These are phyloP conservation scores for Temnothorax ravouxi DNA, from an alignment of 2,888 invertebrate species.

Conservation along the genomic window DNA sequence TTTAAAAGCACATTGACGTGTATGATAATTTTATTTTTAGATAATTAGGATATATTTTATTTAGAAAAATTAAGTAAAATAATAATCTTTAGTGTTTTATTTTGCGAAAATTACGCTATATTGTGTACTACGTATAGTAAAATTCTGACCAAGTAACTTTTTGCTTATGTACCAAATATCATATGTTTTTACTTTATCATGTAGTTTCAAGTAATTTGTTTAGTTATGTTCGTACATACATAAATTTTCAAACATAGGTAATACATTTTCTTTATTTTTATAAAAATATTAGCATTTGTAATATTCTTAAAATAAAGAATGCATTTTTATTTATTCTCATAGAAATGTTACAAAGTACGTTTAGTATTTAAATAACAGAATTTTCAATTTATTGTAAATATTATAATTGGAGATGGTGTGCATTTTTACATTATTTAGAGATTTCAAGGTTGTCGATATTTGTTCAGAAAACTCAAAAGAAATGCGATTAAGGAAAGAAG, in stretches of 20 bases:
- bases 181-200: not conserved
- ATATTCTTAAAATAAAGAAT: not conserved
- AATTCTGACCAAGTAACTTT: not conserved
- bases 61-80: not conserved
- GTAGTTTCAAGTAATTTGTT: not conserved
- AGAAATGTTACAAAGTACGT: not conserved
- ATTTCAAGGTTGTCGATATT: not conserved
- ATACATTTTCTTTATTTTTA: not conserved
- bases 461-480: not conserved
- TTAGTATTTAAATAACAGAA: not conserved
- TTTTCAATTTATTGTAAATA: not conserved
- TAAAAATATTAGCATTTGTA: not conserved
- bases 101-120: not conserved
- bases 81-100: not conserved
- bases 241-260: not conserved
- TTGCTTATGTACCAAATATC: not conserved
- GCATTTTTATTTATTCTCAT: not conserved
- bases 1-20: not conserved
- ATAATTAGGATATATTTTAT: not conserved
- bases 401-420: not conserved
- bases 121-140: not conserved
- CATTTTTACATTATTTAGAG: not conserved
- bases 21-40: not conserved
- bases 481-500: not conserved
- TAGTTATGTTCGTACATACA: not conserved